Evolutionary conservation across 2,888 invertebrate genomes (phyloP), one percentile per base, ranked within the genome.

Genomic region (Drosophila testacea): DNA sequence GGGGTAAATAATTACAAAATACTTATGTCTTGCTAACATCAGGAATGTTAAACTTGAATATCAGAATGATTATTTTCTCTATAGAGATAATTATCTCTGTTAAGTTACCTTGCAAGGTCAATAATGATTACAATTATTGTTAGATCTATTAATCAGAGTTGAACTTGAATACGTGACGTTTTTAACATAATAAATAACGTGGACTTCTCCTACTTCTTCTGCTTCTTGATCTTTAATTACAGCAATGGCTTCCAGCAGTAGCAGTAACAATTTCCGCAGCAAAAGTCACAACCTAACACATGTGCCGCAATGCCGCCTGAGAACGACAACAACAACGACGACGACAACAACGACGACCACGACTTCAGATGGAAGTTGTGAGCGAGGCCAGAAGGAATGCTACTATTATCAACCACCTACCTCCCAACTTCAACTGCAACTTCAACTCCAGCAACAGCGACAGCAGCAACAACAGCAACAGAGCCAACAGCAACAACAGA

Each of bases 201-300:
- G 22, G 22, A 22, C 3, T 22, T 22, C 22, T 22, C 22, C 22
- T 1, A 3, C 22, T 22, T 22, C 16, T 16, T 22, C 22, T 22
- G 22, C 36, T 56, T 22, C 41, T 50, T 16, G 46, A 30, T 30
- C 73, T 52, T 70, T 73, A 62, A 52, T 89, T 89, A 52, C 82
- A 91, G 90, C 91, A 89, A 91, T 91, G 91, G 90, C 91, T 91
- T 92, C 90, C 90, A 91, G 78, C 79, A 90, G 83, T 84, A 87
- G 77, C 87, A 87, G 77, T 85, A 81, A 64, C 56, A 59, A 63
- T 68, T 73, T 65, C 66, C 73, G 77, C 73, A 85, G 76, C 84
- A 79, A 79, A 74, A 77, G 77, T 77, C 77, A 70, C 69, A 84
- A 64, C 73, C 74, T 65, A 73, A 73, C 83, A 79, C 80, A 83